Evolutionary conservation across 2,797 vertebrate genomes (phyloP).

Genomic region (Micrastur ruficollis): DNA sequence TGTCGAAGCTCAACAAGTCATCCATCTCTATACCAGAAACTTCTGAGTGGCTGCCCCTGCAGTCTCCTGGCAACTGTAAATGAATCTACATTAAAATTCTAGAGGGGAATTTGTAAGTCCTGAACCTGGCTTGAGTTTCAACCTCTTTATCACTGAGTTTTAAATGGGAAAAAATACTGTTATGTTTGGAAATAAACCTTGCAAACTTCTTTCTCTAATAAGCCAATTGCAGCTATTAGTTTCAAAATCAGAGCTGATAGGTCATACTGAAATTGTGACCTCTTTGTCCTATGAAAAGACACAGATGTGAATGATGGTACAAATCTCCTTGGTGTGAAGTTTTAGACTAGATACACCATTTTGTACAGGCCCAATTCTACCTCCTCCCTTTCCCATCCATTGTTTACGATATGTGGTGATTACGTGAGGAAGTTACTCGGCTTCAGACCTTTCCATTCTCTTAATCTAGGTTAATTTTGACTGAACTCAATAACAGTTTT

Average conservation of each 20-base stretch:
- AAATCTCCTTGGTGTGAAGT: not conserved
- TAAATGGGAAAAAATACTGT: not conserved
- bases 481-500: not conserved
- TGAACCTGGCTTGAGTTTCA: not conserved
- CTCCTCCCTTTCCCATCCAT: not conserved
- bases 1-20: not conserved
- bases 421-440: not conserved
- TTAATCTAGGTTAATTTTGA: not conserved
- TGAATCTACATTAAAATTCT: not conserved
- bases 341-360: not conserved
- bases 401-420: not conserved
- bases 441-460: not conserved
- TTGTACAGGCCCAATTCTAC: not conserved
- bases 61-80: not conserved
- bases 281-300: not conserved
- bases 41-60: not conserved
- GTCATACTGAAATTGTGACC: not conserved
- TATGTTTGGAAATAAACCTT: not conserved
- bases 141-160: not conserved
- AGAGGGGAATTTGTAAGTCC: not conserved
- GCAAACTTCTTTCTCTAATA: not conserved
- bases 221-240: not conserved
- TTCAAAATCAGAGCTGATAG: not conserved
- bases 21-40: not conserved
- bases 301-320: not conserved